A percentile compares a stretch with the other conserved stretches of the same genome.
phyloP scores from a whole-genome alignment of 2,888 invertebrate genomes.

The Protula sp. region DNA sequence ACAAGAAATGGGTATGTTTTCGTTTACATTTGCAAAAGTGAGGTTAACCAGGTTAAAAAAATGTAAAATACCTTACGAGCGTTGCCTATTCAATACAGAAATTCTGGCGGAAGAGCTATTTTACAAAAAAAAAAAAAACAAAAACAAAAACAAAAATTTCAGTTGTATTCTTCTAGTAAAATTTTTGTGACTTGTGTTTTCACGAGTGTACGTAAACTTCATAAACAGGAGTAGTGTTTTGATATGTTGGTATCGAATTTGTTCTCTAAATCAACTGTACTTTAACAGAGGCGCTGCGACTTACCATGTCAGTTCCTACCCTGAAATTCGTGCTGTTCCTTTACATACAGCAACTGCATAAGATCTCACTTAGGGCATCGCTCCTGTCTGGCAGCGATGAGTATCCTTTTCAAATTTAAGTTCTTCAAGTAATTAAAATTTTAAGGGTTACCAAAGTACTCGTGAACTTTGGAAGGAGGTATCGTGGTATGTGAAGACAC shows the following conservation, averaged over 20 bases:
- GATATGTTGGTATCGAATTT: background rate
- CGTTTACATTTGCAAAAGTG: no score
- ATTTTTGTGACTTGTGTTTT: background rate
- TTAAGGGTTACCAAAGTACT: slow-evolving; percentile 9
- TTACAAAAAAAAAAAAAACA: no score
- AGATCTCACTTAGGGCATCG: slow-evolving; percentile 51
- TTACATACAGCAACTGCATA: slow-evolving; percentile 52
- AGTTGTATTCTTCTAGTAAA: background rate
- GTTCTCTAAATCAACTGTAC: background rate
- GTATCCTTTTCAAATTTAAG: no score
- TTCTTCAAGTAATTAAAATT: no score
- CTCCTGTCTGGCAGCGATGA: slow-evolving; percentile 49
- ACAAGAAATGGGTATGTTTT: slow-evolving; percentile 28
- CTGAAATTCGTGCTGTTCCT: slow-evolving; percentile 51
- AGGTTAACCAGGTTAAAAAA: no score
- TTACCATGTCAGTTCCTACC: slow-evolving; percentile 35
- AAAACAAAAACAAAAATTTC: background rate
- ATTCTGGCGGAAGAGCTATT: no score
- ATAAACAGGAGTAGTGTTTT: background rate
- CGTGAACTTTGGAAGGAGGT: no score
- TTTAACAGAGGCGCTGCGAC: slow-evolving; percentile 30
- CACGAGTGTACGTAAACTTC: background rate
- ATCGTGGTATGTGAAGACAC: background rate
- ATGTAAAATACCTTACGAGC: no score
- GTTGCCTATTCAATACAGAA: no score